Percentiles rank a stretch among this genome's conserved stretches.
phyloP scores from a whole-genome alignment of 2,888 invertebrate species.

The Cerastoderma edule region DNA sequence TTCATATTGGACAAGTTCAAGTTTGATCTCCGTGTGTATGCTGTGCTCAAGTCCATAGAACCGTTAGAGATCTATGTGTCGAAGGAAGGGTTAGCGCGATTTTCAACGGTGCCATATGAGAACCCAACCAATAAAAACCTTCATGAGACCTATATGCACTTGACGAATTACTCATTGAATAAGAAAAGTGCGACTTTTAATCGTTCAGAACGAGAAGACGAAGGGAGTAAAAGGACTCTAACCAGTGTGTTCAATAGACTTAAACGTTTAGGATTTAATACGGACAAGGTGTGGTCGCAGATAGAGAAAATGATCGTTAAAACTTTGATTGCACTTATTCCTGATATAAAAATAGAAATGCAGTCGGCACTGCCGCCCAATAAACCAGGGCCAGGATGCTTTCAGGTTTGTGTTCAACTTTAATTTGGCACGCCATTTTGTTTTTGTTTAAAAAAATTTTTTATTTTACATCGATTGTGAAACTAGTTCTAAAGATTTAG shows the following conservation, averaged over 20 bases:
- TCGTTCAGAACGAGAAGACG: conserved; percentile 81
- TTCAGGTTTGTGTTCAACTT: conserved; percentile 85
- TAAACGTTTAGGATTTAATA: conserved; percentile 80
- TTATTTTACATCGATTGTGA: too few species aligned
- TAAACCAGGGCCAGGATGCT: conserved; percentile 84
- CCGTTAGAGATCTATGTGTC: conserved; percentile 84
- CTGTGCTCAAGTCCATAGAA: conserved; percentile 83
- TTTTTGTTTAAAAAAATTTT: too few species aligned
- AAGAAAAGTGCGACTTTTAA: conserved; percentile 84
- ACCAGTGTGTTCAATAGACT: conserved; percentile 83
- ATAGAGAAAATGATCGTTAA: conserved; percentile 84
- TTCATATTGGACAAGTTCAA: conserved; percentile 83
- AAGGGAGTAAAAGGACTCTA: conserved; percentile 84
- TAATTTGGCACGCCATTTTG: too few species aligned
- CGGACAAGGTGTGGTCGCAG: conserved; percentile 82
- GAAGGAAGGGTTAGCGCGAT: conserved; percentile 84
- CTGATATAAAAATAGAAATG: conserved; percentile 84
- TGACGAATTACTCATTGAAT: conserved; percentile 85
- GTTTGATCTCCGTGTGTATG: conserved; percentile 85
- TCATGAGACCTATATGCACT: conserved; percentile 84
- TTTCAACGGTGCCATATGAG: conserved; percentile 85
- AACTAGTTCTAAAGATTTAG: too few species aligned
- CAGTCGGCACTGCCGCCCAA: conserved; percentile 79
- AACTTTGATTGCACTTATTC: conserved; percentile 84
- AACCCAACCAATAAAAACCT: conserved; percentile 84